Evolutionary conservation across 1,140 invertebrate species (phyloP).

Genomic region (Onthophagus taurus): DNA sequence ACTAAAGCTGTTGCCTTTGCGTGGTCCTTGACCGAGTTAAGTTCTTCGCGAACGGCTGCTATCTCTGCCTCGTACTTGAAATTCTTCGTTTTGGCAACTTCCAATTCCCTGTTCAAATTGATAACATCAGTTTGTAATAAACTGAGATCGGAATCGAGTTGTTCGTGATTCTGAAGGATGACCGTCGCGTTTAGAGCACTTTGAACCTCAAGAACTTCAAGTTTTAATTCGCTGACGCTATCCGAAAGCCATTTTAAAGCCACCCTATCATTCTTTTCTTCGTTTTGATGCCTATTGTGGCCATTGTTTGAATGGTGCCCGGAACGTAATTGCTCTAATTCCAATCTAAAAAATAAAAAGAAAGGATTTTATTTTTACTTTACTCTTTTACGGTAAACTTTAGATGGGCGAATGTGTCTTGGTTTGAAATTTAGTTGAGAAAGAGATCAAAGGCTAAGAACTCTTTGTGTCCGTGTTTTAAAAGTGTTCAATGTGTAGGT

Average conservation of each 20-base stretch:
- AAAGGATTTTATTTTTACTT: no score
- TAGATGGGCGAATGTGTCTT: no score
- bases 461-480: no score
- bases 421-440: no score
- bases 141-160: conserved; percentile 28
- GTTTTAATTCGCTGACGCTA: conserved; percentile 34
- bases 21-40: conserved; percentile 28
- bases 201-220: conserved; percentile 37
- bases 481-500: no score
- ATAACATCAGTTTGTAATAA: conserved; percentile 33
- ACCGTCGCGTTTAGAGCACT: conserved; percentile 32
- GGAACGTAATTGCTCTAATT: conserved; percentile 29
- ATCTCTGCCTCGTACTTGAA: conserved; percentile 32
- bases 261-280: conserved; percentile 39
- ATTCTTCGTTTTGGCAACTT: conserved; percentile 26
- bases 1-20: conserved; percentile 25
- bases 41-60: conserved; percentile 28
- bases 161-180: conserved; percentile 30
- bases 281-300: conserved; percentile 19
- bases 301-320: conserved; percentile 17
- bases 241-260: conserved; percentile 39
- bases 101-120: conserved; percentile 32
- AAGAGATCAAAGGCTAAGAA: no score
- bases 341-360: conserved; percentile 28
- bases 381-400: no score